Base-by-base conservation (phyloP, 1,140 invertebrate species). In the Latrodectus geometricus region DNA sequence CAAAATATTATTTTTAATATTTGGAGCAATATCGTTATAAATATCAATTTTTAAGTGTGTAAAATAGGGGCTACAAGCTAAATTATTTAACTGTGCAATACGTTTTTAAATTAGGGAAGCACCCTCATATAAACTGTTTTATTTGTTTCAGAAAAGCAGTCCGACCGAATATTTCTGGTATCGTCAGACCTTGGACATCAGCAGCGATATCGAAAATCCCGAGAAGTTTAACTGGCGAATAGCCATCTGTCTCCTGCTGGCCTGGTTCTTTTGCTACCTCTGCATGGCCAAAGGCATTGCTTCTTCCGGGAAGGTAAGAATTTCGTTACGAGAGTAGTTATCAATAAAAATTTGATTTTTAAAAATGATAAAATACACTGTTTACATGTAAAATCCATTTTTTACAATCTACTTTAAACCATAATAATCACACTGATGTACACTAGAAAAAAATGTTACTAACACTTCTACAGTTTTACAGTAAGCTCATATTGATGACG, bases 221-320 rank as follows among this genome's bases (percentile, higher is more conserved):
- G 94, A 96, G 89, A 93, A 92, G 8, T 97, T 99, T 91, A 99
- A 98, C 92, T 98, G 96, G 94, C 97, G 97, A 91, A 97, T 99
- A 83, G 96, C 95, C 15, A 90, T 98, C 23, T 96, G 96, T 23
- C 92, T 99, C 23, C 93, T 98, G 8, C 93, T 98, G 0, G 93
- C 93, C 8, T 99, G 98, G 98, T 95, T 98, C 73, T 92, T 99
- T n/a, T 97, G 99, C 80, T 99, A 99, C 91, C 94, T 99, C 92
- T 99, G 97, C 92, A 98, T 99, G 95, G 98, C 98, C 88, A 99
- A 99, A 92, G 98, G 98, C 72, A 99, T 99, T 76, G 97, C 97
- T 23, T 98, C 96, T 9, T 98, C 97, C 0, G 97, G 97, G 88
- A 99, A 99, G 93, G 95, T 95, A 89, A 86, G 82, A 35, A 12